Evolutionary conservation across 2,113 vertebrate genomes (phyloP), one percentile per base, ranked within the genome.

Genomic region (Chaetodon auriga): DNA sequence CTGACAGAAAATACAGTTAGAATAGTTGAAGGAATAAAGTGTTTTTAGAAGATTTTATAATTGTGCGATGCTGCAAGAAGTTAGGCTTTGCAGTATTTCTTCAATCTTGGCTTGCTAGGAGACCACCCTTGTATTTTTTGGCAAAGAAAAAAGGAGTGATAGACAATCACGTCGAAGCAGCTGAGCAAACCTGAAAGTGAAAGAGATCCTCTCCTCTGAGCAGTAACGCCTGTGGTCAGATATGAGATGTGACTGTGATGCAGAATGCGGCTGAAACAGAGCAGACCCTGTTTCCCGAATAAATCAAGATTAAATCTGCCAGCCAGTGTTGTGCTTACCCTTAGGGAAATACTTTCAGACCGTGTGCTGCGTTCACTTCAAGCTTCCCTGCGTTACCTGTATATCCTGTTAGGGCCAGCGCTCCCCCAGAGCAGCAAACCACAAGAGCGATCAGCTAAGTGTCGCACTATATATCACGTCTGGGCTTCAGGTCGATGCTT

Each of bases 261-360:
- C 70, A 46, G 38, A 25, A 23, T 63, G 75, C 46, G 1, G 14
- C 65, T 58, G 75, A 85, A 35, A 64, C 43, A 75, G n/a, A 69
- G 25, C 75, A 74, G 57, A 77, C n/a, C 41, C 54, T 35, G 76
- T 70, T 51, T 41, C 80, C 55, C 38, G 45, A 45, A 41, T 73
- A 64, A 64, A 61, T 69, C 36, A 16, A 62, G 69, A 83, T 73
- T 43, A 78, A 68, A 38, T 75, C n/a, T 68, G 53, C 66, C 80
- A 78, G 69, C n/a, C 38, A 4, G 46, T 54, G 78, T 61, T 71
- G 49, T 35, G 71, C 60, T 60, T 64, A 9, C 49, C 51, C 48
- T 75, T 54, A 16, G 53, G 54, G 80, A 66, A 68, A 85, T 30
- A 19, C 76, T 81, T 4, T 58, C 66, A 68, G 45, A 66, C 36